Evolutionary conservation across 2,113 vertebrate genomes (phyloP).

Genomic region (Helogale parvula): DNA sequence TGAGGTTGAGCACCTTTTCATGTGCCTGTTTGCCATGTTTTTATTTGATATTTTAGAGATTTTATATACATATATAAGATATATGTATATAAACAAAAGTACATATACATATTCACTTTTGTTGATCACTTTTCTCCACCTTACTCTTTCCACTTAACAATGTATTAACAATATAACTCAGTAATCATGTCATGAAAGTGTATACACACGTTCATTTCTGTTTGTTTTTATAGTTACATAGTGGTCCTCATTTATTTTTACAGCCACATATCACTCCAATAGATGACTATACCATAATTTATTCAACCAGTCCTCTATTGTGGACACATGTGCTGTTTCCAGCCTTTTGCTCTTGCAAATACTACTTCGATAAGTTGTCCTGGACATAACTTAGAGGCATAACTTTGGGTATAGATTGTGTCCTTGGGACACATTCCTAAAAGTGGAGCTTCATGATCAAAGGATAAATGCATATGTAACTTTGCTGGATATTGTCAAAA

Average conservation of each 20-base stretch:
- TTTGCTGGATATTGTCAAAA: neutral
- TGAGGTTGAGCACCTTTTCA: neutral
- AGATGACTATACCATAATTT: neutral
- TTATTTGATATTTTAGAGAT: neutral
- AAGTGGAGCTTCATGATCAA: neutral
- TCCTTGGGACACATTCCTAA: neutral
- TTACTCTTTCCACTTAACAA: neutral
- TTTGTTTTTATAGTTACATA: neutral
- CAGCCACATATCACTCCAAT: neutral
- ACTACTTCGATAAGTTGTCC: neutral
- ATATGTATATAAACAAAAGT: neutral
- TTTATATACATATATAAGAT: neutral
- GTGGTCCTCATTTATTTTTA: neutral
- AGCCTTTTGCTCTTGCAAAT: neutral
- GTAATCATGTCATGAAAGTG: neutral
- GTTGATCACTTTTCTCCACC: neutral
- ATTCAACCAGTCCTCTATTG: neutral
- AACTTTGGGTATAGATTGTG: neutral
- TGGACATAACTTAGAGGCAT: neutral
- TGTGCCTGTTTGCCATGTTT: neutral
- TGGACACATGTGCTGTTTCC: neutral
- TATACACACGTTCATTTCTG: neutral
- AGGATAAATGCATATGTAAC: neutral
- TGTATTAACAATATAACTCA: neutral
- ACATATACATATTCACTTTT: neutral